Evolutionary conservation across 1,140 invertebrate species (phyloP).

Genomic region (Notospermus geniculatus): DNA sequence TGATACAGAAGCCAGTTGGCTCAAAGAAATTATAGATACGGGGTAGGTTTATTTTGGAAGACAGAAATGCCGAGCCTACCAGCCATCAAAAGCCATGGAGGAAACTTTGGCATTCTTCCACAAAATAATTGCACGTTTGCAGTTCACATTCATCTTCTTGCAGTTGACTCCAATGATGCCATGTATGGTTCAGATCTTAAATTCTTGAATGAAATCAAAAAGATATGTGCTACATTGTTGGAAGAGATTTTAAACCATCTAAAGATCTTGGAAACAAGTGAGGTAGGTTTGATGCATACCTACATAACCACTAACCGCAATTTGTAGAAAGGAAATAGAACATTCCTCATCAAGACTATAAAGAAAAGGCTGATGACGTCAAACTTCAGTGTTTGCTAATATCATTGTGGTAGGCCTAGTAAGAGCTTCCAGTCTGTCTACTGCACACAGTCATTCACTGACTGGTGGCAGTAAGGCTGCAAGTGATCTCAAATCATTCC

Average conservation of each 20-base stretch:
- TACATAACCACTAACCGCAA: background rate
- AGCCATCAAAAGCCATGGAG: no score
- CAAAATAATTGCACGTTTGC: no score
- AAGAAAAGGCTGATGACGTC: background rate
- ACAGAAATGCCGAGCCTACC: background rate
- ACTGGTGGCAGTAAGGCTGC: no score
- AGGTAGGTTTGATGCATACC: constrained; percentile 35
- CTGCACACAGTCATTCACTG: no score
- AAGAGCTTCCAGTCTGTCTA: background rate
- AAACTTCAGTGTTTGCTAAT: background rate
- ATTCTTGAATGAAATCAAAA: constrained; percentile 78
- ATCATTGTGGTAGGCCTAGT: background rate
- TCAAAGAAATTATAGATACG: background rate
- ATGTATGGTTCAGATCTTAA: constrained; percentile 87
- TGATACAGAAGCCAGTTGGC: background rate
- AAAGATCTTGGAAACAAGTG: constrained; percentile 51
- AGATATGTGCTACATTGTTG: constrained; percentile 73
- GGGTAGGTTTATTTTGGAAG: background rate
- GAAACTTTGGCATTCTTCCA: no score
- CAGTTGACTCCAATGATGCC: constrained; percentile 89
- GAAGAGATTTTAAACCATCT: constrained; percentile 75
- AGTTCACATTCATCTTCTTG: no score
- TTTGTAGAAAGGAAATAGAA: background rate
- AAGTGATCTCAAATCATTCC: no score
- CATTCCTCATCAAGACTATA: constrained; percentile 5